Evolutionary conservation across 2,888 invertebrate species (phyloP).

Genomic region (Lycophotia porphyrea): DNA sequence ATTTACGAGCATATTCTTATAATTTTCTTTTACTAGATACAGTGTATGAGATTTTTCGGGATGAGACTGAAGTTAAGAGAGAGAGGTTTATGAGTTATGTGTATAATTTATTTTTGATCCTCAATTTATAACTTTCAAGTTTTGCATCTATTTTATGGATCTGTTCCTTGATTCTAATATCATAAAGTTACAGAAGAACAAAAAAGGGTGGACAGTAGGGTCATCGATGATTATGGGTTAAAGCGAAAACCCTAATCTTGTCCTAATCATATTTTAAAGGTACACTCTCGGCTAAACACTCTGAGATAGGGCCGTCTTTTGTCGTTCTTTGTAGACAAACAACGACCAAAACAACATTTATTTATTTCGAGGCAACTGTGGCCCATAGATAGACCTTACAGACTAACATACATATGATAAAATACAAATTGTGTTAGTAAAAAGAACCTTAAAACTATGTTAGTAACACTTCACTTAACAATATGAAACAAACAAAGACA

Average conservation of each 20-base stretch:
- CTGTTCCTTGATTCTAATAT: too few species aligned
- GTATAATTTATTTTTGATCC: background rate
- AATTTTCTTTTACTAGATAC: conserved; percentile 30
- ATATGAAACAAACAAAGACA: too few species aligned
- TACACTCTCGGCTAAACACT: background rate
- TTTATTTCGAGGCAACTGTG: too few species aligned
- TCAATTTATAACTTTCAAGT: background rate
- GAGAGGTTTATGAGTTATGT: background rate
- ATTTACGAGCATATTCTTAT: conserved; percentile 47
- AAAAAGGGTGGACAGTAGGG: background rate
- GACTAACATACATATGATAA: too few species aligned
- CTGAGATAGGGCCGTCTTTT: background rate
- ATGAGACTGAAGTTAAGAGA: background rate
- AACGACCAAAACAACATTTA: too few species aligned
- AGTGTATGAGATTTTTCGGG: conserved; percentile 7
- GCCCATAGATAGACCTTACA: too few species aligned
- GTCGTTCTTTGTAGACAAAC: too few species aligned
- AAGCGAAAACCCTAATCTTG: background rate
- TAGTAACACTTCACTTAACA: too few species aligned
- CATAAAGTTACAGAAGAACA: background rate
- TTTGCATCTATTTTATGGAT: too few species aligned
- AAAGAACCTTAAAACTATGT: too few species aligned
- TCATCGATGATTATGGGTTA: background rate
- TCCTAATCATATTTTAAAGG: background rate
- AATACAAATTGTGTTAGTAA: too few species aligned